These are phyloP conservation scores for Zoanthus sociatus DNA, from an alignment of 92 coral and sea anemone genomes.

Conservation along the genomic window DNA sequence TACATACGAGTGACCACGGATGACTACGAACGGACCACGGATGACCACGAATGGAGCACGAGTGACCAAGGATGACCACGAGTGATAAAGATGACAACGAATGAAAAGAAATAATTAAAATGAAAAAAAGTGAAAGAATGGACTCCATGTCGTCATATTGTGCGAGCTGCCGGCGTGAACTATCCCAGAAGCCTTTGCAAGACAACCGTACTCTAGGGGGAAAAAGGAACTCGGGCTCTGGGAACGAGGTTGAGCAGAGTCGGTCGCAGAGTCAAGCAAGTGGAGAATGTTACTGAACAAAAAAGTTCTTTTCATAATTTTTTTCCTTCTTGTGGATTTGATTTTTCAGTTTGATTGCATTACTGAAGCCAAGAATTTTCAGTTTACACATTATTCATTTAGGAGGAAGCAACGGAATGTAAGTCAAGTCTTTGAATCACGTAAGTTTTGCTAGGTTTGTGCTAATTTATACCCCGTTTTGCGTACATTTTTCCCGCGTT, in stretches of 20 bases:
- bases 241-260: neutral
- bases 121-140: no score
- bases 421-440: neutral
- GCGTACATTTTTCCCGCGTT: neutral
- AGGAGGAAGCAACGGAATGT: slow-evolving; percentile 41
- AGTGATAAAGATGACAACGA: no score
- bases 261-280: neutral
- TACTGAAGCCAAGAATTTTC: slow-evolving; percentile 36
- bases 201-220: no score
- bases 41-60: no score
- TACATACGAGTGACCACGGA: no score
- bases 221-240: no score
- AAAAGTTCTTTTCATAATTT: neutral
- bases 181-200: no score
- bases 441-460: neutral
- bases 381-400: slow-evolving; percentile 35
- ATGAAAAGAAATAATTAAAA: no score
- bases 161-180: no score
- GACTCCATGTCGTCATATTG: no score
- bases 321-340: neutral
- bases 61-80: no score
- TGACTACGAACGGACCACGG: no score
- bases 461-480: neutral
- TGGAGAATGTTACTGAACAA: neutral
- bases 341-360: neutral